These are phyloP conservation scores for Schizothorax lantsangensis DNA, from an alignment of 2,797 vertebrate genomes.

Conservation along the genomic window DNA sequence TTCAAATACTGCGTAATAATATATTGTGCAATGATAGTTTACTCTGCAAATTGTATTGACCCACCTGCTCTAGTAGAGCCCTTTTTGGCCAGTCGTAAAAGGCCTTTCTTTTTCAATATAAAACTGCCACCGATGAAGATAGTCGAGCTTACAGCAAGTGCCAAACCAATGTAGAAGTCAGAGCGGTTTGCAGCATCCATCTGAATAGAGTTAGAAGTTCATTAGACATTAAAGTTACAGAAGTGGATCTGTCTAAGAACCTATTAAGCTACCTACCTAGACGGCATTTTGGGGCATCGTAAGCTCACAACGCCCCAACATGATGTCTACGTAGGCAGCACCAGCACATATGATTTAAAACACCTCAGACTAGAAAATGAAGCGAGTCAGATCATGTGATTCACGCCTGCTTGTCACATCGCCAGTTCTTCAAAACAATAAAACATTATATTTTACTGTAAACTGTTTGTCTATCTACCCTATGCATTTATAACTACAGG, in stretches of 20 bases:
- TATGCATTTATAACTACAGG: not conserved
- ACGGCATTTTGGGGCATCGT: not conserved
- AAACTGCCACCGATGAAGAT: constrained; percentile 85
- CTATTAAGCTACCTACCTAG: not conserved
- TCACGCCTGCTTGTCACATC: constrained; percentile 6
- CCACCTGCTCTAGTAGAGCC: constrained; percentile 85
- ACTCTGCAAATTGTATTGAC: not conserved
- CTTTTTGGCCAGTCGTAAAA: constrained; percentile 80
- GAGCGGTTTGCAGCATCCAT: constrained; percentile 71
- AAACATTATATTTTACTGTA: not conserved
- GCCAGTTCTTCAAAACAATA: constrained; percentile 16
- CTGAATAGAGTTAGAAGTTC: constrained; percentile 47
- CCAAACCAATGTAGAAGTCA: constrained; percentile 83
- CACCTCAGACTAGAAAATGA: not conserved
- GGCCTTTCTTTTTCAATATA: constrained; percentile 88
- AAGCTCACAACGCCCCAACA: not conserved
- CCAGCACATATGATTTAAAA: not conserved
- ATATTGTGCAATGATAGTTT: not conserved
- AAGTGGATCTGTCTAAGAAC: not conserved
- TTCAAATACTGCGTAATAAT: not conserved
- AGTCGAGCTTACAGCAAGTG: constrained; percentile 82
- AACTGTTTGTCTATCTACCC: not conserved
- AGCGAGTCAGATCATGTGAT: constrained; percentile 34
- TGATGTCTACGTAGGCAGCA: not conserved
- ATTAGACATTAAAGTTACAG: not conserved